phyloP scores from a whole-genome alignment of 2,888 invertebrate genomes.

The Acanthosepion esculentum region DNA sequence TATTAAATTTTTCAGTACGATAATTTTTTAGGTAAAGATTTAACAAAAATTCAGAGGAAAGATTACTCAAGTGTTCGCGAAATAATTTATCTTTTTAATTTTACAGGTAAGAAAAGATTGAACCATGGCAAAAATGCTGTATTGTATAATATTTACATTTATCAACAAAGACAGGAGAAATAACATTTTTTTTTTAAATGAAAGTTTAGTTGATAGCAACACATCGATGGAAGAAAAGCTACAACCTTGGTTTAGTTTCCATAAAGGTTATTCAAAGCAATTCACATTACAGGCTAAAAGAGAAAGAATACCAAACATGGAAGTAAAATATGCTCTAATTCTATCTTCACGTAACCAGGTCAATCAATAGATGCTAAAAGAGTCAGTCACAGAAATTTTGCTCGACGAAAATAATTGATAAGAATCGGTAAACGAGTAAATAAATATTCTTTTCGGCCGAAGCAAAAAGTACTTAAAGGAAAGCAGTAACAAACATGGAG shows the following conservation, averaged over 20 bases:
- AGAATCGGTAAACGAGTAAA: neutral
- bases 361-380: neutral
- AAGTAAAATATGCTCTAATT: slow-evolving; percentile 13
- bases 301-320: neutral
- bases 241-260: slow-evolving; percentile 33
- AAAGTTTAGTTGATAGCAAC: neutral
- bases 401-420: neutral
- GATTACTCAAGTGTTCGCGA: neutral
- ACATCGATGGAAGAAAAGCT: neutral
- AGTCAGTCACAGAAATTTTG: neutral
- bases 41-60: neutral
- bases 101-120: neutral
- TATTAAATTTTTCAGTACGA: neutral
- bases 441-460: neutral
- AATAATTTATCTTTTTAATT: no score
- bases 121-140: neutral
- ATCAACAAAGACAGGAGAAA: neutral
- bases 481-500: neutral
- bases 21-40: neutral
- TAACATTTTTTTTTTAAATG: neutral
- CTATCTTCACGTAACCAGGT: slow-evolving; percentile 8
- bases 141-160: neutral
- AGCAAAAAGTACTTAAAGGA: neutral
- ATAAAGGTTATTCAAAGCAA: slow-evolving; percentile 13
- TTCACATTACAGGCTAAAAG: neutral